Conservation (phyloP, 2,888 invertebrate genomes). For the Cacoxenus indagator region DNA sequence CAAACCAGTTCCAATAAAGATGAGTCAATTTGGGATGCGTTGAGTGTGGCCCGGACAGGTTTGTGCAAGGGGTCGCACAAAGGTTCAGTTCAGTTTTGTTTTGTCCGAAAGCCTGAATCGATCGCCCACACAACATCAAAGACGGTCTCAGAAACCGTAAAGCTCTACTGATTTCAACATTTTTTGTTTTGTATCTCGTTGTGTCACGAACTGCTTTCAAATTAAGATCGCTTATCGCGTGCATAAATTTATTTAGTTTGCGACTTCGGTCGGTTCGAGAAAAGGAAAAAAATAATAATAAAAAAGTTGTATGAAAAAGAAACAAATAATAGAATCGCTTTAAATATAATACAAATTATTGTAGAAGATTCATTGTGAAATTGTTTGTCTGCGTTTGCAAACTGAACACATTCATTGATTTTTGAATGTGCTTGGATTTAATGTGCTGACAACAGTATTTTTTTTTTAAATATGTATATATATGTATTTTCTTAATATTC, state of each 20-base stretch:
- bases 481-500: too few relatives aligned
- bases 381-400: too few relatives aligned
- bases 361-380: too few relatives aligned
- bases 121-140: slow-evolving; percentile 1
- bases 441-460: too few relatives aligned
- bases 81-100: too few relatives aligned
- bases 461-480: too few relatives aligned
- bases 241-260: slow-evolving; percentile 57
- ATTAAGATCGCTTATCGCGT: slow-evolving; percentile 52
- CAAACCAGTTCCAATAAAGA: background rate
- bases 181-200: background rate
- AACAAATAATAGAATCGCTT: background rate
- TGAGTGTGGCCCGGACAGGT: background rate
- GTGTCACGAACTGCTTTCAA: slow-evolving; percentile 15
- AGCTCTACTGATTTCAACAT: too few relatives aligned
- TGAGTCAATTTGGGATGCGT: background rate
- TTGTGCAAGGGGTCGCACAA: background rate
- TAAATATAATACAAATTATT: background rate
- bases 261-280: slow-evolving; percentile 26
- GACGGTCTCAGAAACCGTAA: too few relatives aligned
- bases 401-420: too few relatives aligned
- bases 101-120: background rate
- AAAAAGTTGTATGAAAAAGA: background rate
- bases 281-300: background rate
- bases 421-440: too few relatives aligned